These are phyloP conservation scores for Alloscopus bannaensis DNA, from an alignment of 2,888 invertebrate genomes.

Conservation along the genomic window DNA sequence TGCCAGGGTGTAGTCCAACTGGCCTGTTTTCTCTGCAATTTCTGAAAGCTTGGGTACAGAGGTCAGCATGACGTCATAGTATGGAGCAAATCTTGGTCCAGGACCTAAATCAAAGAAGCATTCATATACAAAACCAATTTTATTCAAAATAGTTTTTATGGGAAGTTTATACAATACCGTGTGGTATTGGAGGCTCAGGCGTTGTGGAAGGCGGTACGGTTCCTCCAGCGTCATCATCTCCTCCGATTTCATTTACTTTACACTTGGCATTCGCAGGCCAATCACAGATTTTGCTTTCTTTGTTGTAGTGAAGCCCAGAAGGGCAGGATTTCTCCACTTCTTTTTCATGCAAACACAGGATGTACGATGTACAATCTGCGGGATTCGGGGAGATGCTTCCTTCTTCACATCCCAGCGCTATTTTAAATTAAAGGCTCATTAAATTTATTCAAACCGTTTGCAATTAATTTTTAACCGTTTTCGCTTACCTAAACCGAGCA, in stretches of 20 bases:
- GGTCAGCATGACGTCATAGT: slow-evolving; percentile 68
- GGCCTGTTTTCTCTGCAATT: slow-evolving; percentile 67
- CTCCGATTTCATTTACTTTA: background rate
- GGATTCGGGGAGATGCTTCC: slow-evolving; percentile 53
- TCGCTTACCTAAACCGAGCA: too few species aligned
- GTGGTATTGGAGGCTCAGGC: slow-evolving; percentile 27
- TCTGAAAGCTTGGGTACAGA: slow-evolving; percentile 57
- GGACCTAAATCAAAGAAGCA: slow-evolving; percentile 34
- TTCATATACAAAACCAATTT: background rate
- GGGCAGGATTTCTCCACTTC: slow-evolving; percentile 58
- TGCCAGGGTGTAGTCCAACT: slow-evolving; percentile 68
- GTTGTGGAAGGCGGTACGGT: slow-evolving; percentile 33
- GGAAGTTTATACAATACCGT: background rate
- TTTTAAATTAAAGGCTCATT: background rate
- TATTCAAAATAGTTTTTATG: background rate
- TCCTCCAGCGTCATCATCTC: background rate
- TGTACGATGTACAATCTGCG: slow-evolving; percentile 47
- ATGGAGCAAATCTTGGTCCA: slow-evolving; percentile 66
- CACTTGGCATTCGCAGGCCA: slow-evolving; percentile 66
- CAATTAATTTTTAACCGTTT: too few species aligned
- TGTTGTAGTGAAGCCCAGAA: slow-evolving; percentile 59
- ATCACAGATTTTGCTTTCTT: slow-evolving; percentile 59
- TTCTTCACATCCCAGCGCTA: slow-evolving; percentile 57
- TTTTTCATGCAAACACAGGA: slow-evolving; percentile 59
- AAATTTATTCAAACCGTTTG: background rate